Percentiles rank a stretch among this genome's conserved stretches.
These are phyloP conservation scores for Drosophila ezoana DNA, from an alignment of 2,888 invertebrate genomes.

Conservation along the genomic window DNA sequence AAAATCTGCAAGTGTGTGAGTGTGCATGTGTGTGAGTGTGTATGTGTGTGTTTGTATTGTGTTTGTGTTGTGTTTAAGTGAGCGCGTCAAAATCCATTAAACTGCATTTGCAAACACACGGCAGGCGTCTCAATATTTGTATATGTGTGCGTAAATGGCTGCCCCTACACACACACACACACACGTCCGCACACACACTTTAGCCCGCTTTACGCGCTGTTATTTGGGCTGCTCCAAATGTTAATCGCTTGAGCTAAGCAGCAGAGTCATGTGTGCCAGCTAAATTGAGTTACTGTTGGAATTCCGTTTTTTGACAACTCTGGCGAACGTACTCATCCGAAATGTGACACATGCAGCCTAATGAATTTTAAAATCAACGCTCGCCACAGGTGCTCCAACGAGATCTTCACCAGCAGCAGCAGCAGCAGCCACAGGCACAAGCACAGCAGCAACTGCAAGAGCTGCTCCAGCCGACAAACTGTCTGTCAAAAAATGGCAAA, in stretches of 20 bases:
- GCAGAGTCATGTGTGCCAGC: conserved; percentile 67
- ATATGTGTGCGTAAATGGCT: conserved; percentile 39
- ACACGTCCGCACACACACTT: conserved; percentile 8
- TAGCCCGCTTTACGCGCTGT: conserved; percentile 6
- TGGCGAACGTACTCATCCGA: conserved; percentile 50
- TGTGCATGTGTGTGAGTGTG: conserved; percentile 10
- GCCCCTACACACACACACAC: conserved; percentile 12
- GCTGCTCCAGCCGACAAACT: conserved; percentile 67
- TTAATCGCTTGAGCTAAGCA: conserved; percentile 13
- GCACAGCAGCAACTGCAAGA: conserved; percentile 2
- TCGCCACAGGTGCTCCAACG: conserved; percentile 74
- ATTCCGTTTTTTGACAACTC: conserved; percentile 59
- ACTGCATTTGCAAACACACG: conserved; percentile 57
- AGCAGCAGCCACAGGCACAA: background rate
- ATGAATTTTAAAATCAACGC: conserved; percentile 84
- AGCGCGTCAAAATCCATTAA: conserved; percentile 69
- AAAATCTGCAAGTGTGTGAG: conserved; percentile 51
- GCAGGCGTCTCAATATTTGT: conserved; percentile 23
- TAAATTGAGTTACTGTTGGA: conserved; percentile 63
- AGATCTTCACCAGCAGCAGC: background rate
- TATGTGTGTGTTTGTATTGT: conserved; percentile 17
- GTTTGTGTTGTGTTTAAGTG: conserved; percentile 46
- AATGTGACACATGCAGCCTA: conserved; percentile 83
- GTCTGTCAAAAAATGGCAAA: conserved; percentile 73
- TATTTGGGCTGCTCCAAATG: conserved; percentile 34